A percentile compares a stretch with the other conserved stretches of the same genome.
These are phyloP conservation scores for Drosophila sordidula DNA, from an alignment of 2,888 invertebrate species.

Conservation along the genomic window DNA sequence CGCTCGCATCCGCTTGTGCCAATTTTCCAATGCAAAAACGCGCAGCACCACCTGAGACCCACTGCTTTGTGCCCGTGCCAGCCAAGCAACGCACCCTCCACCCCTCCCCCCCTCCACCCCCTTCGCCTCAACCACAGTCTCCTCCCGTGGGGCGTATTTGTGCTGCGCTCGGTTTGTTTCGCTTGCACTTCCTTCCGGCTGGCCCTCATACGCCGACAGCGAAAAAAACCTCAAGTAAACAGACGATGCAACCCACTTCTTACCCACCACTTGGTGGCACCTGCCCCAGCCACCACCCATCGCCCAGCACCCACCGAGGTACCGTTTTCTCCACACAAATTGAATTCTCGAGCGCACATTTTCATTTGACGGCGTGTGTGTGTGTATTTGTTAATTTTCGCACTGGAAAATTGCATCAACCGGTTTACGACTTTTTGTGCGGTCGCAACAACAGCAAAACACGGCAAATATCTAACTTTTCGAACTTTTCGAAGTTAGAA, in stretches of 20 bases:
- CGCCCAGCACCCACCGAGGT: constrained; percentile 4
- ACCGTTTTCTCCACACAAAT: constrained; percentile 66
- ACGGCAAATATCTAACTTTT: constrained; percentile 43
- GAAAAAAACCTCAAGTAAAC: constrained; percentile 71
- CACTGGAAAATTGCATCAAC: constrained; percentile 76
- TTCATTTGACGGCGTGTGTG: constrained; percentile 46
- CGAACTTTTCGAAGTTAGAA: constrained; percentile 21
- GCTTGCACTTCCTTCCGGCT: constrained; percentile 76
- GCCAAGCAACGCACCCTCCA: not conserved
- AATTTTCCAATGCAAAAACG: constrained; percentile 60
- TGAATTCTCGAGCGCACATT: constrained; percentile 72
- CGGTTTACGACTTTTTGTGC: constrained; percentile 56
- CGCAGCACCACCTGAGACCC: constrained; percentile 50
- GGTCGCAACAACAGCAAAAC: constrained; percentile 42
- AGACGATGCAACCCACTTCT: constrained; percentile 47
- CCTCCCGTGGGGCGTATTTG: constrained; percentile 43
- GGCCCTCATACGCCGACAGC: constrained; percentile 49
- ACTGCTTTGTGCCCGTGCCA: constrained; percentile 15
- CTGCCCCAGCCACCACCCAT: constrained; percentile 7
- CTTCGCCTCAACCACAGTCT: not conserved
- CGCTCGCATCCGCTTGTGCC: constrained; percentile 72
- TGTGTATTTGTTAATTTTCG: constrained; percentile 73
- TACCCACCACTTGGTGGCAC: not conserved
- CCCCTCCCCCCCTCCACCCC: not conserved
- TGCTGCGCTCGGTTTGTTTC: constrained; percentile 70